These are phyloP conservation scores for Hippasteria phrygiana DNA, from an alignment of 53 echinoderm and acorn worm genomes.

Conservation along the genomic window DNA sequence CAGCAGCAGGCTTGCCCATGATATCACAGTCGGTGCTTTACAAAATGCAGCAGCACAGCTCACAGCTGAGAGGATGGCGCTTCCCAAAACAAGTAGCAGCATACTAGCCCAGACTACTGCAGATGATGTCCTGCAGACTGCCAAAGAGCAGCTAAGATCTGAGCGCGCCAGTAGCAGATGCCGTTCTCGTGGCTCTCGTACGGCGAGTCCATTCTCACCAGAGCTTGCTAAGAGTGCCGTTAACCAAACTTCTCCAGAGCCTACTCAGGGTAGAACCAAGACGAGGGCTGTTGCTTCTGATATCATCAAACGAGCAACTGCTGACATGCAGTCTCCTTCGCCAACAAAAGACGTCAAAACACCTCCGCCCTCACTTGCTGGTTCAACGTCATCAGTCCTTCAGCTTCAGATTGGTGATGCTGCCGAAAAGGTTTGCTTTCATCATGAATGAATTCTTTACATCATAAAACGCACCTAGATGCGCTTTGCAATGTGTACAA, in stretches of 20 bases:
- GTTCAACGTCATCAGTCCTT: background rate
- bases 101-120: background rate
- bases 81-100: conserved; percentile 14
- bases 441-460: background rate
- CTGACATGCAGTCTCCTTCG: background rate
- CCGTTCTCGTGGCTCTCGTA: conserved; percentile 35
- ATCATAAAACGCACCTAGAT: background rate
- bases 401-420: background rate
- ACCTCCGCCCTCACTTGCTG: conserved; percentile 3
- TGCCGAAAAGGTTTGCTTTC: background rate
- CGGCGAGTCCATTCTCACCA: conserved; percentile 46
- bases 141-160: conserved; percentile 25
- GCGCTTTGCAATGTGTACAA: too few relatives aligned
- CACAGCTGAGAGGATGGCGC: background rate
- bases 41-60: conserved; percentile 32
- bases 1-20: conserved; percentile 36
- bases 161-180: conserved; percentile 43
- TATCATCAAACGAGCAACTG: background rate
- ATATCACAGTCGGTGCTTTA: background rate
- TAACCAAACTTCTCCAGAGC: conserved; percentile 39
- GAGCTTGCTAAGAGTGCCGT: conserved; percentile 26
- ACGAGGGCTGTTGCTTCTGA: conserved; percentile 44
- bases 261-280: background rate
- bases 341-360: conserved; percentile 23
- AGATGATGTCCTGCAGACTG: conserved; percentile 36